Conservation (phyloP, 2,797 vertebrate species). For the Myiotriccus ornatus region DNA sequence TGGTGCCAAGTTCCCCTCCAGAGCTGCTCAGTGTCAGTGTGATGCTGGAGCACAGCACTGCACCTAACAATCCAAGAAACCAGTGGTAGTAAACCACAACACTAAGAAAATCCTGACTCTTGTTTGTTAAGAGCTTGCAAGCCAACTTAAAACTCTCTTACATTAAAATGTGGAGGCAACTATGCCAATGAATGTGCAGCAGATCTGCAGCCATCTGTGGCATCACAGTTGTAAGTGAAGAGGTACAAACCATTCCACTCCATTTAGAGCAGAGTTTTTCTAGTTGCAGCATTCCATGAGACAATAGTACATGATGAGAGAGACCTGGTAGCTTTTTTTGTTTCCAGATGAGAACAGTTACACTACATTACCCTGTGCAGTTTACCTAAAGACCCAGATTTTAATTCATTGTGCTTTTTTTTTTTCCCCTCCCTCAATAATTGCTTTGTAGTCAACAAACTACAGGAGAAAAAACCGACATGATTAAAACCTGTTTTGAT, state of each 20-base stretch:
- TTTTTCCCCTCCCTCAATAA: neutral
- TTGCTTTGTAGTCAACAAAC: neutral
- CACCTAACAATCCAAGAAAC: neutral
- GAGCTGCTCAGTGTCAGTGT: neutral
- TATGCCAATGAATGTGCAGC: neutral
- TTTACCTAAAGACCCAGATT: neutral
- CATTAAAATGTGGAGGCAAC: neutral
- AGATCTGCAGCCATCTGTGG: neutral
- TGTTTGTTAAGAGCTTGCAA: neutral
- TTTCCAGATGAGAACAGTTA: neutral
- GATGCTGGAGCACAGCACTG: neutral
- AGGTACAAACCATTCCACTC: neutral
- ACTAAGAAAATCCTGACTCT: neutral
- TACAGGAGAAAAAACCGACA: neutral
- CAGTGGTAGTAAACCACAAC: neutral
- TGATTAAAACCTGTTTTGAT: neutral
- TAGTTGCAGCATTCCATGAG: neutral
- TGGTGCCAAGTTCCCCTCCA: neutral
- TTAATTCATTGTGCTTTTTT: neutral
- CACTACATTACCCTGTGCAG: neutral
- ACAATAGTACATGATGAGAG: neutral
- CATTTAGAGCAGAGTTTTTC: neutral
- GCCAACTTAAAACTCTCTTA: neutral
- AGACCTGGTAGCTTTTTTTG: neutral
- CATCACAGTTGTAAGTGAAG: neutral